Evolutionary conservation across 2,888 invertebrate genomes (phyloP), one percentile per base, ranked within the genome.

Genomic region (Tubiluchus corallicola): DNA sequence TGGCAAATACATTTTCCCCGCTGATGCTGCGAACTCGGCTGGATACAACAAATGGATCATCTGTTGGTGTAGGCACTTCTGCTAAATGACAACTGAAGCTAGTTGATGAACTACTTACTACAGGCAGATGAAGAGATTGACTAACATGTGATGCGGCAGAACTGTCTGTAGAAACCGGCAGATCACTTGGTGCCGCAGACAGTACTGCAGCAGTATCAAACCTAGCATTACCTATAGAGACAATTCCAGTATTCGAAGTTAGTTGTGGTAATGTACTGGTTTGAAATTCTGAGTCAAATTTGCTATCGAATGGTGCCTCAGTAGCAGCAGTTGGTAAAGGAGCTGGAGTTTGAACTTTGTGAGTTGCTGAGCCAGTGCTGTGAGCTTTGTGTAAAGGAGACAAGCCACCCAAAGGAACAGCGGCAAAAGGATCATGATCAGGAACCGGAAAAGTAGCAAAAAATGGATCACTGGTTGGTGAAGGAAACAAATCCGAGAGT

Each of bases 51-150:
- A 29, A 29, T n/a, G 29, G 29, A n/a, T 29, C 29, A n/a, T 29
- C 29, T n/a, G 29, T n/a, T n/a, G 29, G 29, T 29, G 29, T 29
- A 9, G 29, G 29, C 29, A 29, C 29, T n/a, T 29, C 29, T n/a
- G n/a, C n/a, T n/a, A n/a, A n/a, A n/a, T n/a, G n/a, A n/a, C n/a
- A n/a, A n/a, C n/a, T n/a, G n/a, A n/a, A n/a, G n/a, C 29, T 29
- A n/a, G n/a, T n/a, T 9, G 29, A 29, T 9, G 29, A n/a, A 9
- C 9, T n/a, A n/a, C 29, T 29, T n/a, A n/a, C 29, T n/a, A 29
- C 29, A 9, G 29, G 9, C 9, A 29, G 29, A n/a, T 9, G 9
- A n/a, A 29, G 29, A 9, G 29, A 29, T 9, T n/a, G 9, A n/a
- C 29, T 29, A n/a, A n/a, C n/a, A n/a, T n/a, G n/a, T n/a, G n/a